These are phyloP conservation scores for Ochropleura leucogaster DNA, from an alignment of 2,888 invertebrate genomes.

Conservation along the genomic window DNA sequence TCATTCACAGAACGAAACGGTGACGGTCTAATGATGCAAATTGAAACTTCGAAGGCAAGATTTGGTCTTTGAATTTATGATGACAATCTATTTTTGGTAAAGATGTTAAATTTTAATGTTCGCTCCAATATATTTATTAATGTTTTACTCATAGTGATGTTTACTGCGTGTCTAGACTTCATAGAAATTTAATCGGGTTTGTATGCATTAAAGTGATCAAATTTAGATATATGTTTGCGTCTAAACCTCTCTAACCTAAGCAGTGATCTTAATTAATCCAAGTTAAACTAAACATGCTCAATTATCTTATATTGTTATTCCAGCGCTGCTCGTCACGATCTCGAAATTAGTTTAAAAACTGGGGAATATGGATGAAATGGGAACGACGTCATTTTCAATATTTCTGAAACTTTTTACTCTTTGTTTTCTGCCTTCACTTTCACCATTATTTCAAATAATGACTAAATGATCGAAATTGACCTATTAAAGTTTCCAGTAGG, in stretches of 20 bases:
- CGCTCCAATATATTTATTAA: conserved; percentile 28
- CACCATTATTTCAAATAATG: conserved; percentile 17
- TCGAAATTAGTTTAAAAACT: conserved; percentile 23
- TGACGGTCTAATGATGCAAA: conserved; percentile 81
- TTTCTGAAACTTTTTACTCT: background rate
- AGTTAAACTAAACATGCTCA: conserved; percentile 27
- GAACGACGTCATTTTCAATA: background rate
- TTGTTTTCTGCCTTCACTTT: background rate
- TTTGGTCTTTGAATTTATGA: conserved; percentile 61
- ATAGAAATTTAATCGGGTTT: conserved; percentile 19
- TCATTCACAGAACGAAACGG: conserved; percentile 77
- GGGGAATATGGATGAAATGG: conserved; percentile 1
- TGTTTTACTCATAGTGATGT: conserved; percentile 30
- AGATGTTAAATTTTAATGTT: conserved; percentile 28
- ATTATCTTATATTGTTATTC: conserved; percentile 39
- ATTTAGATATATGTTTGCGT: conserved; percentile 5
- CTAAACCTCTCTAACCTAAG: conserved; percentile 6
- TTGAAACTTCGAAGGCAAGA: conserved; percentile 77
- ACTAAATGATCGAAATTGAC: conserved; percentile 19
- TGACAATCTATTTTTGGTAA: conserved; percentile 41
- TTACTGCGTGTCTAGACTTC: conserved; percentile 50
- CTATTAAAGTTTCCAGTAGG: conserved; percentile 29
- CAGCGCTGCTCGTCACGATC: conserved; percentile 39
- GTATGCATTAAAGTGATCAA: conserved; percentile 15
- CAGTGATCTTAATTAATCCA: conserved; percentile 27